phyloP scores from a whole-genome alignment of 2,888 invertebrate species.

The Limulus polyphemus region DNA sequence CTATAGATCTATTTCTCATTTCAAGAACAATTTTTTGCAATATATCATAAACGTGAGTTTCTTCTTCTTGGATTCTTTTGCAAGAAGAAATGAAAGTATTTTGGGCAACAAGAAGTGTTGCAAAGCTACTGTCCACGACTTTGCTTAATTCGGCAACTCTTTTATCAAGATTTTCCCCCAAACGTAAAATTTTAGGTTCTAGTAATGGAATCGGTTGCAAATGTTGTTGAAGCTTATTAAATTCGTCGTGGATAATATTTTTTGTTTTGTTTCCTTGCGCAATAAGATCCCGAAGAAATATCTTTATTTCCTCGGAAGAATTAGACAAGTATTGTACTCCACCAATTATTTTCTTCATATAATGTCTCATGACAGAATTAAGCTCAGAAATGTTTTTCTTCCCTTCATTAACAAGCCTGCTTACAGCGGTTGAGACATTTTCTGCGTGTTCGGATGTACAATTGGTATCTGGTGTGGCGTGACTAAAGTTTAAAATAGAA shows the following conservation, averaged over 20 bases:
- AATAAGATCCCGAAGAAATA: slow-evolving; percentile 35
- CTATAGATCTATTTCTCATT: slow-evolving; percentile 46
- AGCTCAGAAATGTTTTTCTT: no score
- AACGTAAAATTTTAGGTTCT: slow-evolving; percentile 6
- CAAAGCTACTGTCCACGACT: slow-evolving; percentile 26
- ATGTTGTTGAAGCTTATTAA: slow-evolving; percentile 26
- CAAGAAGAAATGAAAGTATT: slow-evolving; percentile 53
- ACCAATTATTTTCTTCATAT: no score
- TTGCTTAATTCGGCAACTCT: slow-evolving; percentile 21
- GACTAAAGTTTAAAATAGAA: no score
- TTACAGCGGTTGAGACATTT: no score
- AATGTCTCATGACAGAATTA: no score
- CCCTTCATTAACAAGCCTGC: no score
- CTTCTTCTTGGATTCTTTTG: slow-evolving; percentile 51
- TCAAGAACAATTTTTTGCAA: slow-evolving; percentile 51
- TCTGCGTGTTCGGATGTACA: no score
- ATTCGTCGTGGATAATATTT: slow-evolving; percentile 42
- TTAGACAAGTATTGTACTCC: no score
- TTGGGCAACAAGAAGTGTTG: slow-evolving; percentile 46
- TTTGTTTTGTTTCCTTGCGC: slow-evolving; percentile 45
- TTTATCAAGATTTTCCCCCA: slow-evolving; percentile 21
- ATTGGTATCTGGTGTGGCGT: no score
- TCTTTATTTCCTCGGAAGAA: no score
- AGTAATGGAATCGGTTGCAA: slow-evolving; percentile 21
- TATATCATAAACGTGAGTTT: slow-evolving; percentile 50